Percentiles rank a stretch among this genome's conserved stretches.
Conservation (phyloP, 2,888 invertebrate genomes). For the Drosophila yooni region DNA sequence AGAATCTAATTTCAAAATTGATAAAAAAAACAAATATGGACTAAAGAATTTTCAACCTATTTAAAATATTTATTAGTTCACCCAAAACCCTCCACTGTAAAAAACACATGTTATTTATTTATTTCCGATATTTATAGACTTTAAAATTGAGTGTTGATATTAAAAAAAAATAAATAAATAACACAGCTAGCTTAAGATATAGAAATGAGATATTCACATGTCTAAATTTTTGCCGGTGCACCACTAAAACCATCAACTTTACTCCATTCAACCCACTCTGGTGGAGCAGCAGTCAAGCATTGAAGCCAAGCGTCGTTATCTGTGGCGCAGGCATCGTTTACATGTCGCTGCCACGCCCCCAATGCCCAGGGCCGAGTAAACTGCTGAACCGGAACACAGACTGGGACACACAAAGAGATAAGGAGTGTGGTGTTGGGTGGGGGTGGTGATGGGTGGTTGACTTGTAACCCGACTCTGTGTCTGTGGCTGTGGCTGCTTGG, state of each 20-base stretch:
- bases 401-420: slow-evolving; percentile 22
- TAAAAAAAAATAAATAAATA: background rate
- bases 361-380: slow-evolving; percentile 22
- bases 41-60: background rate
- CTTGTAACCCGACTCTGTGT: slow-evolving; percentile 12
- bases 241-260: background rate
- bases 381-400: slow-evolving; percentile 34
- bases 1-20: no score
- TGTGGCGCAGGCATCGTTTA: slow-evolving; percentile 60
- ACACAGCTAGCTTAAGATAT: background rate
- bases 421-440: background rate
- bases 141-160: background rate
- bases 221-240: slow-evolving; percentile 2
- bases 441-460: background rate
- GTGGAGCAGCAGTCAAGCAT: slow-evolving; percentile 3
- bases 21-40: background rate
- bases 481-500: slow-evolving; percentile 34
- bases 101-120: background rate
- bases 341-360: slow-evolving; percentile 57
- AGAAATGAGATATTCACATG: background rate
- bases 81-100: background rate
- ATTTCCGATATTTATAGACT: background rate
- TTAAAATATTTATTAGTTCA: no score
- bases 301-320: slow-evolving; percentile 40
- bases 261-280: background rate